Base-by-base conservation (phyloP, 2,113 vertebrate species). In the Sclerurus mexicanus region DNA sequence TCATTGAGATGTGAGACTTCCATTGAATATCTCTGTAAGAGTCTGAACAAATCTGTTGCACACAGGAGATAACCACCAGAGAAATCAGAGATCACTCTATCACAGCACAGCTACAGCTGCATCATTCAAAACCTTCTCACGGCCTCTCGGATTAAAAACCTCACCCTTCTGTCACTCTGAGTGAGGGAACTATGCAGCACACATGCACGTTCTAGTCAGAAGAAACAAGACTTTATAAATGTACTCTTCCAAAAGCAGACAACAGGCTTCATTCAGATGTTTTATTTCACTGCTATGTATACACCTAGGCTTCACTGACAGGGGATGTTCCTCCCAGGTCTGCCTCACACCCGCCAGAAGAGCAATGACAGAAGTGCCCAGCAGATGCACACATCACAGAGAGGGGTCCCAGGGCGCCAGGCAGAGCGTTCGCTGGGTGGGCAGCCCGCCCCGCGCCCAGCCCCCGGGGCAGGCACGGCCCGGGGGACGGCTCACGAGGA, bases 181-280 rank as follows among this genome's bases (percentile, higher is more conserved):
- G 37, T 56, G 49, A 7, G 30, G 27, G 47, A 66, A 55, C 20
- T 20, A 4, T 3, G 35, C 13, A 74, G 28, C 3, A 9, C 15
- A 17, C 28, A 4, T 23, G 33, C 31, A 37, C 0, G 0, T 19
- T 52, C 13, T 3, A 24, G 15, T 5, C 2, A 33, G 9, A 60
- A 50, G 18, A 55, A 50, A 25, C 16, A 22, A 10, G 11, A 56
- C 39, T 68, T 89, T 31, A 44, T 35, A 72, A 81, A 76, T 7
- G 10, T 1, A 25, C 49, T 55, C 4, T 66, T 64, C 40, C 53
- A 49, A 60, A 85, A 50, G 27, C 69, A 95, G 73, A 78, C 42
- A 64, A 64, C n/a, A 63, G 25, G 14, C 63, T 76, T 47, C 18
- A 58, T 42, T 62, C 28, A 85, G 53, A 1, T 31, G 49, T 33